phyloP scores from a whole-genome alignment of 1,140 invertebrate genomes.

The Brachionus paranguensis region DNA sequence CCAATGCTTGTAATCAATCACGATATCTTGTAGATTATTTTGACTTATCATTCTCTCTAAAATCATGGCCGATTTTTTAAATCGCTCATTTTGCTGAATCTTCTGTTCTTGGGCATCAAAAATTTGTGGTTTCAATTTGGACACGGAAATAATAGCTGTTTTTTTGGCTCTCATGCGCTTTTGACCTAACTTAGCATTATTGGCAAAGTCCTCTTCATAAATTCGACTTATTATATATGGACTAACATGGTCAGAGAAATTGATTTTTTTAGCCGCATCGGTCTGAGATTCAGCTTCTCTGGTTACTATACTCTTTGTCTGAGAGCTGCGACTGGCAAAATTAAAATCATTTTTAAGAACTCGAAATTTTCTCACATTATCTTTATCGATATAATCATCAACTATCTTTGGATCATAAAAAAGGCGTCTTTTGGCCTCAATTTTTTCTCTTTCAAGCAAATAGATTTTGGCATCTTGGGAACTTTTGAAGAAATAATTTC shows the following conservation, averaged over 20 bases:
- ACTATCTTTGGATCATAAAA: conserved; percentile 3
- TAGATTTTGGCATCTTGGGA: conserved; percentile 55
- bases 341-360: conserved; percentile 33
- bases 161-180: conserved; percentile 35
- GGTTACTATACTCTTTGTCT: neutral
- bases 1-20: conserved; percentile 88
- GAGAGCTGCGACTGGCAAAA: neutral
- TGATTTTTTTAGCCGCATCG: neutral
- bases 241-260: neutral
- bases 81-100: conserved; percentile 50
- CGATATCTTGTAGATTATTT: conserved; percentile 84
- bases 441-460: conserved; percentile 22
- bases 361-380: neutral
- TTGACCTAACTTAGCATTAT: conserved; percentile 44
- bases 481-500: conserved; percentile 55
- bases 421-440: neutral
- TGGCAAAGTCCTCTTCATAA: conserved; percentile 20
- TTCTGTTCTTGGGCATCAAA: conserved; percentile 39
- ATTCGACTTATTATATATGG: neutral
- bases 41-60: conserved; percentile 87
- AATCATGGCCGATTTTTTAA: conserved; percentile 65
- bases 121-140: neutral
- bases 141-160: neutral
- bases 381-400: conserved; percentile 5
- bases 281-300: neutral